Evolutionary conservation across 2,888 invertebrate genomes (phyloP).

Genomic region (Eilema caniola): DNA sequence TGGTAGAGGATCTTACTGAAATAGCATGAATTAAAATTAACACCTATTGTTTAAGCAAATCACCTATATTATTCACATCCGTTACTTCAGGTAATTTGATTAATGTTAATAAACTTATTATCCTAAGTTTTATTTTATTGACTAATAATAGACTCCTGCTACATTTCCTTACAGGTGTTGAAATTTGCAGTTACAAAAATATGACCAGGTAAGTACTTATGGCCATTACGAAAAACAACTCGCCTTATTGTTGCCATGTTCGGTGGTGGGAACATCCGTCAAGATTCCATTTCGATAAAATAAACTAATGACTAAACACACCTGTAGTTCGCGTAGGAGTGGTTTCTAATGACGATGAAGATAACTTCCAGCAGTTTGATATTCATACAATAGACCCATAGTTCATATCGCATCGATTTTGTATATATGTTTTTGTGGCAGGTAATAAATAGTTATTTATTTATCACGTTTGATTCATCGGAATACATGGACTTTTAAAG

Average conservation of each 20-base stretch:
- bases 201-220: conserved; percentile 60
- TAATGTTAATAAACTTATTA: too few relatives aligned
- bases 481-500: conserved; percentile 29
- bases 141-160: background rate
- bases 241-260: conserved; percentile 77
- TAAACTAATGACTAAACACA: conserved; percentile 82
- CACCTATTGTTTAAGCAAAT: background rate
- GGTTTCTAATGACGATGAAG: conserved; percentile 69
- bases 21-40: background rate
- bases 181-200: conserved; percentile 53
- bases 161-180: background rate
- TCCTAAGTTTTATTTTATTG: background rate
- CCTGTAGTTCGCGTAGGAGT: conserved; percentile 71
- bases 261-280: conserved; percentile 77
- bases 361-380: conserved; percentile 71
- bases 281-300: conserved; percentile 81
- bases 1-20: background rate
- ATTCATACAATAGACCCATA: conserved; percentile 62
- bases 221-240: conserved; percentile 80
- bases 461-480: conserved; percentile 44
- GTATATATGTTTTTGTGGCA: conserved; percentile 40
- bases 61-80: too few relatives aligned
- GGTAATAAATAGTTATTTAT: conserved; percentile 48
- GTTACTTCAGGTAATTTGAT: too few relatives aligned
- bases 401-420: conserved; percentile 48